Conservation (phyloP, 1,140 invertebrate genomes). For the Papilio machaon region DNA sequence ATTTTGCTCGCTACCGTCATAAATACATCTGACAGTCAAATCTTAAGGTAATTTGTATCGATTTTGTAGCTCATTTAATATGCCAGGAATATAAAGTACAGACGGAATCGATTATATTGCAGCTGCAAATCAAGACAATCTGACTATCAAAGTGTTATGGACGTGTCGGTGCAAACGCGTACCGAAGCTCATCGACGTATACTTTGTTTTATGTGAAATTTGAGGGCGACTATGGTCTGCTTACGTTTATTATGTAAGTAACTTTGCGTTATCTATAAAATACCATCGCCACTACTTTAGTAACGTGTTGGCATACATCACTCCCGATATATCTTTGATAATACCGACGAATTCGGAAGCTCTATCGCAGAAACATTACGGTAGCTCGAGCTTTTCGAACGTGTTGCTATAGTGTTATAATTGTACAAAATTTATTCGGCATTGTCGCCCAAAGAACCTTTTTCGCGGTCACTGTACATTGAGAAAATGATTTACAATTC, state of each 20-base stretch:
- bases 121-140: constrained; percentile 74
- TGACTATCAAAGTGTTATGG: constrained; percentile 70
- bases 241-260: constrained; percentile 62
- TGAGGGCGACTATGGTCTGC: constrained; percentile 50
- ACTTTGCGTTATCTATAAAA: constrained; percentile 69
- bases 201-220: constrained; percentile 67
- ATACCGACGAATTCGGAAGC: constrained; percentile 45
- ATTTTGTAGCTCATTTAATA: constrained; percentile 81
- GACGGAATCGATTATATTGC: constrained; percentile 70
- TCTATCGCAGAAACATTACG: not conserved
- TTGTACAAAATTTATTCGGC: not conserved
- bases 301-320: constrained; percentile 36
- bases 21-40: constrained; percentile 81
- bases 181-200: constrained; percentile 49
- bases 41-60: constrained; percentile 80
- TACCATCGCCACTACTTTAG: constrained; percentile 58
- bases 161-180: constrained; percentile 51
- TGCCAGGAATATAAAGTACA: constrained; percentile 81
- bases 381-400: constrained; percentile 15
- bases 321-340: constrained; percentile 42
- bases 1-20: constrained; percentile 62
- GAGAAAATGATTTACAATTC: constrained; percentile 28
- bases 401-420: not conserved
- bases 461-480: not conserved
- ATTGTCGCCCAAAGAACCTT: not conserved